Evolutionary conservation across 2,113 vertebrate species (phyloP).

Genomic region (Ondatra zibethicus): DNA sequence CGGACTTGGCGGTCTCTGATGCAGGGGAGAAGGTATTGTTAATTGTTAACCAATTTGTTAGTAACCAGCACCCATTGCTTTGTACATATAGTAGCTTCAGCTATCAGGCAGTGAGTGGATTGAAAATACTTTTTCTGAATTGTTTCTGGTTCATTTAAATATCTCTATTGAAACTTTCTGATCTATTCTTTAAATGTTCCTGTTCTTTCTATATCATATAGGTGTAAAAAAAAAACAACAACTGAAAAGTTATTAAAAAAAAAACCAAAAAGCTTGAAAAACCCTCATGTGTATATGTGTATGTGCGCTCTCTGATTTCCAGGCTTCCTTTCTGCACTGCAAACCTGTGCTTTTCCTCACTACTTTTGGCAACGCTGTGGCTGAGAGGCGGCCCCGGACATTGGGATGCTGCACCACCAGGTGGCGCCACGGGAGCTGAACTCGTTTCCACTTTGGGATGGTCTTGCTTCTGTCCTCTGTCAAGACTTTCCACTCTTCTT

Average conservation of each 20-base stretch:
- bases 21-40: constrained; percentile 86
- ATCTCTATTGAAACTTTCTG: constrained; percentile 7
- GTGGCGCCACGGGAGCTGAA: neutral
- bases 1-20: constrained; percentile 67
- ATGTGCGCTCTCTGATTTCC: constrained; percentile 57
- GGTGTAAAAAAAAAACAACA: constrained; percentile 44
- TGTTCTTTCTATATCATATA: constrained; percentile 25
- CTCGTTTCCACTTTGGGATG: neutral
- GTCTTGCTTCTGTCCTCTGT: neutral
- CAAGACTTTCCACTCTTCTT: neutral
- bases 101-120: neutral
- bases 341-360: neutral
- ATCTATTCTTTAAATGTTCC: constrained; percentile 58
- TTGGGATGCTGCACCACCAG: neutral
- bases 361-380: neutral
- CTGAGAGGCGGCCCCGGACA: neutral
- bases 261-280: constrained; percentile 37
- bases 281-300: constrained; percentile 37
- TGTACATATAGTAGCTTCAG: neutral
- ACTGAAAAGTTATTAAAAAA: constrained; percentile 72
- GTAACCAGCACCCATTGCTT: neutral
- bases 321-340: neutral
- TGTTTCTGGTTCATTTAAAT: constrained; percentile 17
- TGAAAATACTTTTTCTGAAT: constrained; percentile 38
- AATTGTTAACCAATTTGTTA: constrained; percentile 72